Evolutionary conservation across 1,140 invertebrate species (phyloP), one percentile per base, ranked within the genome.

Genomic region (Drosophila jambulina): DNA sequence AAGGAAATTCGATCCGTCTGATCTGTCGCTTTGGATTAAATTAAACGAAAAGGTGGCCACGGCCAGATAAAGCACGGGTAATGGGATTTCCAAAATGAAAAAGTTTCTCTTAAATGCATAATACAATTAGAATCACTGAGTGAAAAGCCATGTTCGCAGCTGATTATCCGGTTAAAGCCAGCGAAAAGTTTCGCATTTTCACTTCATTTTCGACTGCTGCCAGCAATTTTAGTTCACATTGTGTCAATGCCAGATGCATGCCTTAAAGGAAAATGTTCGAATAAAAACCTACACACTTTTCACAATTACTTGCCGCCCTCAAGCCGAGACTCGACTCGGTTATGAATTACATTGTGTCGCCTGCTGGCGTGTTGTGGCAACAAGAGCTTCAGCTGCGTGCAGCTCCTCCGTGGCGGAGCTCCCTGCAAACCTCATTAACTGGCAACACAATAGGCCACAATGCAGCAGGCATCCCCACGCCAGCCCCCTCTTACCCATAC

Each of bases 61-160:
- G 65, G 40, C 64, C 51, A 34, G 46, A 48, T 76, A 36, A 34
- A 57, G 32, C 40, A 29, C 34, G 15, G n/a, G 7, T 27, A 21
- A 29, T 25, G 53, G 53, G 25, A 29, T 36, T 34, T 17, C 19
- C 19, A 57, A 57, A 71, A 46, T 46, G n/a, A 40, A 68, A 76
- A 83, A 51, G 36, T 80, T 84, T 40, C 17, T 17, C 32, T 84
- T 57, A 48, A 60, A 61, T 65, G 80, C 59, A 79, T 46, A 54
- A 48, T 48, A 23, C 57, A 51, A 76, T 58, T 75, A 71, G 53
- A 49, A 46, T 38, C 19, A 45, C 43, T 75, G 69, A 83, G 76
- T 80, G 70, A 56, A 80, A 83, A 84, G 43, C 43, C 63, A 49
- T 83, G 81, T 80, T 79, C 46, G 54, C 36, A 40, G 29, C 42